A percentile compares a stretch with the other conserved stretches of the same genome.
These are phyloP conservation scores for Coreoperca whiteheadi DNA, from an alignment of 2,113 vertebrate species.

Conservation along the genomic window DNA sequence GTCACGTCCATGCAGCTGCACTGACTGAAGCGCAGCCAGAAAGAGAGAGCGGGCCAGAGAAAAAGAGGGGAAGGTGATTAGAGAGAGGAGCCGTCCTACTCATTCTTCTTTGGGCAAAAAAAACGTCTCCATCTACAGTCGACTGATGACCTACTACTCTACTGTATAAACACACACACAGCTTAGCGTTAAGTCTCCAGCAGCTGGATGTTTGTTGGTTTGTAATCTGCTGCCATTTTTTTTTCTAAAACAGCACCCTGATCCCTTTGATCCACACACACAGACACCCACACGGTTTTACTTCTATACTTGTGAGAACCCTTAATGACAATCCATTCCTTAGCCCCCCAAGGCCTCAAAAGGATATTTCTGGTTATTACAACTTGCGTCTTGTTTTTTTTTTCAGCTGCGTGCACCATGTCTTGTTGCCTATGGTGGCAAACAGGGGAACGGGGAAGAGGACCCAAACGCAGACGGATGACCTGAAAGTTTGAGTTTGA, in stretches of 20 bases:
- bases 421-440: too few relatives aligned
- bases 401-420: too few relatives aligned
- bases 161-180: slow-evolving; percentile 38
- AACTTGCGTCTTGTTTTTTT: too few relatives aligned
- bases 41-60: not conserved
- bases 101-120: slow-evolving; percentile 23
- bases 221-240: slow-evolving; percentile 51
- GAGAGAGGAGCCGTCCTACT: slow-evolving; percentile 42
- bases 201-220: slow-evolving; percentile 36
- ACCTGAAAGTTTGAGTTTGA: too few relatives aligned
- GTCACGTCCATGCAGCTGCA: slow-evolving; percentile 43
- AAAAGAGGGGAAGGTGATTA: not conserved
- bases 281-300: not conserved
- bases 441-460: too few relatives aligned
- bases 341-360: not conserved
- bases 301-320: not conserved
- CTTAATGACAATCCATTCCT: not conserved
- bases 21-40: not conserved
- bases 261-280: not conserved
- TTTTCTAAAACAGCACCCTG: slow-evolving; percentile 23
- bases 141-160: slow-evolving; percentile 46
- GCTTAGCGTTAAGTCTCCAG: slow-evolving; percentile 31
- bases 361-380: too few relatives aligned
- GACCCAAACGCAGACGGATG: too few relatives aligned
- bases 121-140: slow-evolving; percentile 19